phyloP scores from a whole-genome alignment of 2,888 invertebrate genomes.

The Drosophila stalkeri region DNA sequence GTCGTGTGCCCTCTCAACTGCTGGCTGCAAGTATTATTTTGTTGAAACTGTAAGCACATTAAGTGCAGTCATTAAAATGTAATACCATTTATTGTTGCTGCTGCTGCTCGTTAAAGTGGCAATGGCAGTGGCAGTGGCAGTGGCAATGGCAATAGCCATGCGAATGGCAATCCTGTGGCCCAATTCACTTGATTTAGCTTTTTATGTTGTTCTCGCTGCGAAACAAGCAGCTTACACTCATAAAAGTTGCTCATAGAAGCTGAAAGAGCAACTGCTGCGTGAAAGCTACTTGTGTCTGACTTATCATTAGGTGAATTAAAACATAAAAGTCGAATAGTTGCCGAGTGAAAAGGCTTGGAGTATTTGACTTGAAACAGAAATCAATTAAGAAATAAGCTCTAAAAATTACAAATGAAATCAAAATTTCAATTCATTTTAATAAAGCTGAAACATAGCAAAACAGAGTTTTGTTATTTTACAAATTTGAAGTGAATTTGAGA shows the following conservation, averaged over 20 bases:
- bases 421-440: no score
- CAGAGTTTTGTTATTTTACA: no score
- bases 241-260: slow-evolving; percentile 13
- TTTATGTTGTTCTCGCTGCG: slow-evolving; percentile 2
- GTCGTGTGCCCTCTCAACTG: neutral
- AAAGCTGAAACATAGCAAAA: no score
- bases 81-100: slow-evolving; percentile 37
- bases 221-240: slow-evolving; percentile 17
- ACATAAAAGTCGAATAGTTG: neutral
- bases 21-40: slow-evolving; percentile 16
- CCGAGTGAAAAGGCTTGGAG: neutral
- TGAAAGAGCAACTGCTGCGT: neutral
- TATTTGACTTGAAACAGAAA: neutral
- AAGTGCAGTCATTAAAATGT: slow-evolving; percentile 53
- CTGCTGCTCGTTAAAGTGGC: slow-evolving; percentile 43
- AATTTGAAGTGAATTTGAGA: no score
- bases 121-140: slow-evolving; percentile 6
- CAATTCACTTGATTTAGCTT: slow-evolving; percentile 30
- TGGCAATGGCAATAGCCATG: slow-evolving; percentile 28
- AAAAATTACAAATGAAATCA: neutral
- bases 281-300: neutral
- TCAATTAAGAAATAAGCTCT: neutral
- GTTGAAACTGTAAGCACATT: slow-evolving; percentile 43
- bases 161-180: slow-evolving; percentile 25
- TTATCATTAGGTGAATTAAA: slow-evolving; percentile 1